Percentiles rank a stretch among this genome's conserved stretches.
phyloP scores from a whole-genome alignment of 2,113 vertebrate genomes.

The Leptodactylus fuscus region DNA sequence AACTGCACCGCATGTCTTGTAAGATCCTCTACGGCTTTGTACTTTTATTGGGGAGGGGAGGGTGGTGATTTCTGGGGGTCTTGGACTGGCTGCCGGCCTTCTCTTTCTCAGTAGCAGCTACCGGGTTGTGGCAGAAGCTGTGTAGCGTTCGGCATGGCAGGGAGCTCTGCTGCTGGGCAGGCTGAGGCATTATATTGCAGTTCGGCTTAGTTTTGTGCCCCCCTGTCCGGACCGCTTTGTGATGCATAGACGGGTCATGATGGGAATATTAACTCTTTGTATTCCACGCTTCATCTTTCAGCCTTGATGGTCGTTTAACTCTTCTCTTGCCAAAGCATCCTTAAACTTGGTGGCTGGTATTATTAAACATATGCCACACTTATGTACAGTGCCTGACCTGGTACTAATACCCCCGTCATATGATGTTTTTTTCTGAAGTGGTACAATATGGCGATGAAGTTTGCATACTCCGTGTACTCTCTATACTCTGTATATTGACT shows the following conservation, averaged over 20 bases:
- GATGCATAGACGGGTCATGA: no score
- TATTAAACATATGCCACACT: neutral
- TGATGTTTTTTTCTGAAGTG: no score
- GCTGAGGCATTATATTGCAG: no score
- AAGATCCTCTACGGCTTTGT: conserved; percentile 67
- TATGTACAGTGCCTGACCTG: neutral
- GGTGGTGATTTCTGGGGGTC: neutral
- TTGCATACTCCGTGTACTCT: no score
- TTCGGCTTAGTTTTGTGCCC: neutral
- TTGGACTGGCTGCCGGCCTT: neutral
- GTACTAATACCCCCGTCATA: no score
- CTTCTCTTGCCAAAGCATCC: neutral
- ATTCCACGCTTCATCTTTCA: no score
- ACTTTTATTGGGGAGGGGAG: conserved; percentile 59
- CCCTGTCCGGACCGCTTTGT: neutral
- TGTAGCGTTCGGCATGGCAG: neutral
- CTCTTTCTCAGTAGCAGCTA: neutral
- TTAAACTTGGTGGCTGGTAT: neutral
- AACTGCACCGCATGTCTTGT: conserved; percentile 68
- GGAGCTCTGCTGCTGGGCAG: no score
- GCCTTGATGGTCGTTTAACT: neutral
- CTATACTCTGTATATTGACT: conserved; percentile 30
- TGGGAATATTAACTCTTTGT: neutral
- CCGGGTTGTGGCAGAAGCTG: neutral
- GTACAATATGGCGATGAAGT: no score